phyloP scores from a whole-genome alignment of 1,140 invertebrate genomes.

The Atopsyche davidsoni region DNA sequence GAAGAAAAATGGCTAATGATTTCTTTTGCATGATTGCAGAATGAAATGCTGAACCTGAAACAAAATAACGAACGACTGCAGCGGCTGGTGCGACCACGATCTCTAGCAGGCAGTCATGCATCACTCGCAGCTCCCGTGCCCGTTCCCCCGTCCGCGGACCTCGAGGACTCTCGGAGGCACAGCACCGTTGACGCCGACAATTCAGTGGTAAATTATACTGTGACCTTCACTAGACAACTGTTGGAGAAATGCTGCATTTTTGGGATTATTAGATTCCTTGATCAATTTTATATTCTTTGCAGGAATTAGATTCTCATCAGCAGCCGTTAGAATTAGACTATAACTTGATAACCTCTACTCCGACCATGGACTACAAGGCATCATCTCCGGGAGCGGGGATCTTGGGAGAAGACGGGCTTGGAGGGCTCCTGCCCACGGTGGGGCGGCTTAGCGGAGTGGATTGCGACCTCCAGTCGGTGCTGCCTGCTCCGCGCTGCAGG shows the following conservation, averaged over 20 bases:
- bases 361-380: constrained; percentile 43
- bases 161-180: constrained; percentile 43
- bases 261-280: too few relatives aligned
- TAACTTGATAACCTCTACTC: constrained; percentile 44
- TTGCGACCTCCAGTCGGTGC: constrained; percentile 44
- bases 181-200: constrained; percentile 40
- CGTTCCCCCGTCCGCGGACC: constrained; percentile 34
- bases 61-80: constrained; percentile 95
- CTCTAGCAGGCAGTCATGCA: constrained; percentile 71
- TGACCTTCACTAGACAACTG: too few relatives aligned
- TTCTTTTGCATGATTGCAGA: constrained; percentile 53
- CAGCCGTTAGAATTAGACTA: constrained; percentile 46
- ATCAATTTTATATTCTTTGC: constrained; percentile 17
- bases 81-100: constrained; percentile 75
- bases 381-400: constrained; percentile 35
- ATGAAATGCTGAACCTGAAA: constrained; percentile 92
- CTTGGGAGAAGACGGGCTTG: constrained; percentile 8
- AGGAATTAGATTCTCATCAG: constrained; percentile 43
- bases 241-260: too few relatives aligned
- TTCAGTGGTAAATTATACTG: too few relatives aligned
- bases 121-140: constrained; percentile 52
- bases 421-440: constrained; percentile 18
- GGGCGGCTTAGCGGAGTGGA: constrained; percentile 43
- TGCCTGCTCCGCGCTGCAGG: constrained; percentile 45
- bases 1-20: background rate